A percentile compares a stretch with the other conserved stretches of the same genome.
Conservation (phyloP, 2,113 vertebrate species). For the Calidris pugnax region DNA sequence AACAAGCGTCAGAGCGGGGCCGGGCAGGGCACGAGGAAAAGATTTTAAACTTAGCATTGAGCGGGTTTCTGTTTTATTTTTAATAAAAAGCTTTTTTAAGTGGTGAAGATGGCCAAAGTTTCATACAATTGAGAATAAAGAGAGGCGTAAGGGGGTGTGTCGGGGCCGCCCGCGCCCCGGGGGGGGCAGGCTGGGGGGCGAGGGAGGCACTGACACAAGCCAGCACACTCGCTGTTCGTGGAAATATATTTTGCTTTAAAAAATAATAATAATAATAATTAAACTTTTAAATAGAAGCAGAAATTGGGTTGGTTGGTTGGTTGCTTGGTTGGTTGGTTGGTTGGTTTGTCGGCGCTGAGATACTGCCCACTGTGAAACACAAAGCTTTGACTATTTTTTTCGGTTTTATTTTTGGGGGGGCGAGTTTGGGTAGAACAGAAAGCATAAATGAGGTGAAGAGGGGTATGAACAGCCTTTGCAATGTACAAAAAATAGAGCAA, state of each 20-base stretch:
- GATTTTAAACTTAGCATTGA: constrained; percentile 81
- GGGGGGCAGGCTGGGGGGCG: constrained; percentile 54
- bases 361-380: constrained; percentile 96
- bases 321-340: constrained; percentile 15
- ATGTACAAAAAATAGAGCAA: constrained; percentile 99
- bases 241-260: constrained; percentile 80
- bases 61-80: constrained; percentile 77
- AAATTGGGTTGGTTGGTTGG: constrained; percentile 63
- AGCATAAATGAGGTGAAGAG: constrained; percentile 83
- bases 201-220: constrained; percentile 75
- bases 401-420: constrained; percentile 72
- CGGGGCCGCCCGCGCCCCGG: constrained; percentile 46
- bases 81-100: constrained; percentile 83
- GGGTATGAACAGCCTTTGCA: constrained; percentile 98
- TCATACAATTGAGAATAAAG: constrained; percentile 84
- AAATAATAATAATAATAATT: constrained; percentile 2
- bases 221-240: constrained; percentile 82
- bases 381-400: constrained; percentile 79
- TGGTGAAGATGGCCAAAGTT: constrained; percentile 95
- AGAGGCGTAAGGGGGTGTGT: constrained; percentile 68
- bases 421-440: constrained; percentile 83
- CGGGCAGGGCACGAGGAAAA: constrained; percentile 10
- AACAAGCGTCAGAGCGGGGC: neutral
- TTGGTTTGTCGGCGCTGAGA: constrained; percentile 70
- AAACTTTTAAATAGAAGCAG: constrained; percentile 76